phyloP scores from a whole-genome alignment of 2,888 invertebrate genomes.

The Dasypolia templi region DNA sequence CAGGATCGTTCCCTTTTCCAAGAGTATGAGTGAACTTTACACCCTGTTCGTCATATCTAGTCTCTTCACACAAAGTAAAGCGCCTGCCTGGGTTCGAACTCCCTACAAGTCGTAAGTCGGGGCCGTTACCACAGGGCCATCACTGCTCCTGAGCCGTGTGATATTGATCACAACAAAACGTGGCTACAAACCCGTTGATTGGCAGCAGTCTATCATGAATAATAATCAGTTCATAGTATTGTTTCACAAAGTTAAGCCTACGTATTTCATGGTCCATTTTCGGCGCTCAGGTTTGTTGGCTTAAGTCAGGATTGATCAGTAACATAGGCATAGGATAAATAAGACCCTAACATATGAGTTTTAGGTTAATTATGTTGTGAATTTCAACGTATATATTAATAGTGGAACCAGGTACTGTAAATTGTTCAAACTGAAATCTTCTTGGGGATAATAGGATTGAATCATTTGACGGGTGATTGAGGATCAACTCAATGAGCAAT shows the following conservation, averaged over 20 bases:
- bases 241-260: constrained; percentile 39
- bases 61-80: too few species aligned
- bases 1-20: too few species aligned
- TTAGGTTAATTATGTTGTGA: constrained; percentile 11
- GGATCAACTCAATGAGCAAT: constrained; percentile 14
- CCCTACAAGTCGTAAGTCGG: too few species aligned
- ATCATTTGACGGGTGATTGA: constrained; percentile 16
- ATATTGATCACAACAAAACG: constrained; percentile 2
- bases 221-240: constrained; percentile 49
- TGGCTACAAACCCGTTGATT: constrained; percentile 40
- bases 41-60: too few species aligned
- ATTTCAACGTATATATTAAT: not conserved
- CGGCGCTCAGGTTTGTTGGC: constrained; percentile 17
- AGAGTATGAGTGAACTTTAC: too few species aligned
- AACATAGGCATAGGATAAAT: constrained; percentile 41
- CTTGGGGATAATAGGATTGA: not conserved
- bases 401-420: not conserved
- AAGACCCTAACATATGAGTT: constrained; percentile 14
- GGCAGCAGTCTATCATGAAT: constrained; percentile 34
- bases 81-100: too few species aligned
- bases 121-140: too few species aligned
- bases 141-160: too few species aligned
- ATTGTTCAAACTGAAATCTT: not conserved
- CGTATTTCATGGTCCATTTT: constrained; percentile 21
- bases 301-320: constrained; percentile 30